Evolutionary conservation across 2,797 vertebrate genomes (phyloP).

Genomic region (Lacerta agilis): DNA sequence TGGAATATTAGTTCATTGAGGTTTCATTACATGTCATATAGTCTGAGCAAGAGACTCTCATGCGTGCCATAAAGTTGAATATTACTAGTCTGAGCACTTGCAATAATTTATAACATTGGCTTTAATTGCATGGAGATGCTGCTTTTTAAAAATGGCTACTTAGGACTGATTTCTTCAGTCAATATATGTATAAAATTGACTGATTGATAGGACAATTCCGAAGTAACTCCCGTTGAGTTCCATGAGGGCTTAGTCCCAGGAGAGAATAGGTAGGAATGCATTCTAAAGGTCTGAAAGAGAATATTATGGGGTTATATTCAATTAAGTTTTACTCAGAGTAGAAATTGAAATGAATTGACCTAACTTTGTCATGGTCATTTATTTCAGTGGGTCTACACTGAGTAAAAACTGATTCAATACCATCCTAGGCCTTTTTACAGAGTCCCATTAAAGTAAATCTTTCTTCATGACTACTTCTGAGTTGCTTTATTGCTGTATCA

Average conservation of each 20-base stretch:
- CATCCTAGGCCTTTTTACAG: background rate
- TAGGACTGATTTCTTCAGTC: background rate
- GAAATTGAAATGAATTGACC: no score
- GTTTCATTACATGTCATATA: conserved; percentile 25
- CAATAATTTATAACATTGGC: conserved; percentile 23
- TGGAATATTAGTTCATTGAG: background rate
- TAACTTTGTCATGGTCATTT: no score
- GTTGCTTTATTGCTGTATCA: background rate
- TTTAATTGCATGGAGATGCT: conserved; percentile 18
- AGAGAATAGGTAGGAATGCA: no score
- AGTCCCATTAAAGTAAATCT: conserved; percentile 8
- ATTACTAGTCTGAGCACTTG: conserved; percentile 14
- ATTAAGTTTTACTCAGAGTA: no score
- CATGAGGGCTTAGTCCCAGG: no score
- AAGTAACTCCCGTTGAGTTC: no score
- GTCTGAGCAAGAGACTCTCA: conserved; percentile 46
- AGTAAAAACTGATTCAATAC: no score
- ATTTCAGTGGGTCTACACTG: no score
- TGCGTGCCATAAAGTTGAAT: conserved; percentile 36
- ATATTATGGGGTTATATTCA: no score
- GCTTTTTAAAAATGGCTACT: conserved; percentile 27
- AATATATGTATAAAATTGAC: conserved; percentile 10
- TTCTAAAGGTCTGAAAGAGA: no score
- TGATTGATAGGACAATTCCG: background rate
- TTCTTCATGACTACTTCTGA: background rate